Percentiles rank a stretch among this genome's conserved stretches.
phyloP scores from a whole-genome alignment of 1,140 invertebrate genomes.

The Lepidurus couesii region DNA sequence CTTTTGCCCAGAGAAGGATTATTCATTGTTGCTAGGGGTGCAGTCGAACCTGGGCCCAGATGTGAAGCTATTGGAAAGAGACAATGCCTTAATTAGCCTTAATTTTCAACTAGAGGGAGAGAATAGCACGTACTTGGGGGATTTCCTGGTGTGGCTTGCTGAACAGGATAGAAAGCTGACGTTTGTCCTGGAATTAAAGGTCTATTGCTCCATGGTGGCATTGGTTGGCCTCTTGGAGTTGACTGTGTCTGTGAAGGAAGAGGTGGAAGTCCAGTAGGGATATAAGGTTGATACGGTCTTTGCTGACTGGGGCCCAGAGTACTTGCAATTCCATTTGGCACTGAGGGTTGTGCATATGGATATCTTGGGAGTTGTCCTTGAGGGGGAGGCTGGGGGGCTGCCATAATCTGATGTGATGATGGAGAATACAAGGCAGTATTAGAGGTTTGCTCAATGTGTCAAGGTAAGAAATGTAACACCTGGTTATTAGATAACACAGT shows the following conservation, averaged over 20 bases:
- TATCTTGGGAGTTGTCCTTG: slow-evolving; percentile 17
- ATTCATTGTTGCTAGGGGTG: slow-evolving; percentile 3
- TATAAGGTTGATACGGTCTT: not conserved
- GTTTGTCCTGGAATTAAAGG: slow-evolving; percentile 5
- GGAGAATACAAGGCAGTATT: not conserved
- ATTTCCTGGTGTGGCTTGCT: not conserved
- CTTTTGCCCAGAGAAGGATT: not conserved
- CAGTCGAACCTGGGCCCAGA: not conserved
- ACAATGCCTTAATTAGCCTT: not conserved
- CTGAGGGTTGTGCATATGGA: slow-evolving; percentile 9
- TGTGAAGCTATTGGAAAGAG: not conserved
- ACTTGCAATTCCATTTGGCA: slow-evolving; percentile 10
- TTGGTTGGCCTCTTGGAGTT: not conserved
- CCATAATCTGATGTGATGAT: slow-evolving; percentile 18
- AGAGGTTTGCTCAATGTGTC: not conserved
- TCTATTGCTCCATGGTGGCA: slow-evolving; percentile 1
- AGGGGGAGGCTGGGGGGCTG: not conserved
- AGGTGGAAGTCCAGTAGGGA: not conserved
- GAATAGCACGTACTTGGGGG: not conserved
- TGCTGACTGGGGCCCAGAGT: not conserved
- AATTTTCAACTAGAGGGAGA: not conserved
- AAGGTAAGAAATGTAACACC: not conserved
- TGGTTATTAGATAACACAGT: not conserved
- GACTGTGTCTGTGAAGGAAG: not conserved
- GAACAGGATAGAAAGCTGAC: slow-evolving; percentile 1